phyloP scores from a whole-genome alignment of 2,797 vertebrate genomes.

The Botia kubotai region DNA sequence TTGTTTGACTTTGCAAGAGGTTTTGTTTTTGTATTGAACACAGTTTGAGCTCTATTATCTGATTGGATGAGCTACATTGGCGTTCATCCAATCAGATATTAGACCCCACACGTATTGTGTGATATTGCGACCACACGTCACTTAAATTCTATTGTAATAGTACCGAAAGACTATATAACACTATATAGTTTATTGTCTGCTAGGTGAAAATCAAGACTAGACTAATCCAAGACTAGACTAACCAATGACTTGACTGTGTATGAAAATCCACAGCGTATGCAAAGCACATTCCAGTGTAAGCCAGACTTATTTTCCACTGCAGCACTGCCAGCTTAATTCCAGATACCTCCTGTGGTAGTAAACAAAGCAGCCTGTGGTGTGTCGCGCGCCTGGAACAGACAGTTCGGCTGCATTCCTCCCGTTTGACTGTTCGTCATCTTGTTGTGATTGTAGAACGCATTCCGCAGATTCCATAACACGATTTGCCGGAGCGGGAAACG shows the following conservation, averaged over 20 bases:
- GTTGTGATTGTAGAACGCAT: conserved; percentile 48
- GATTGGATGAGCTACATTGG: no score
- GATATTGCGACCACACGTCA: no score
- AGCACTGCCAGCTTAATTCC: conserved; percentile 17
- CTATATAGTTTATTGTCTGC: not conserved
- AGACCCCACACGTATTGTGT: no score
- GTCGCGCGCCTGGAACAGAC: conserved; percentile 21
- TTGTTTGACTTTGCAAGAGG: no score
- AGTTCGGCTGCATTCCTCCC: conserved; percentile 18
- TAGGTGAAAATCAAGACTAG: not conserved
- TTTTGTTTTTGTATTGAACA: no score
- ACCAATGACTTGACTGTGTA: conserved; percentile 7
- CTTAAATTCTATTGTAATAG: no score
- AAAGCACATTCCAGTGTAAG: conserved; percentile 42
- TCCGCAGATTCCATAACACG: conserved; percentile 43
- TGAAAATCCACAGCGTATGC: conserved; percentile 48
- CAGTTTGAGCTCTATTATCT: no score
- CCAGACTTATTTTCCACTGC: conserved; percentile 6
- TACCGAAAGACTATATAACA: no score
- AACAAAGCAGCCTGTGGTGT: conserved; percentile 25
- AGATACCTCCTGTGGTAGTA: conserved; percentile 28
- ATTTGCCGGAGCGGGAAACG: conserved; percentile 22
- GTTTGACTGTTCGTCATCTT: conserved; percentile 30
- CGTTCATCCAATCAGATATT: no score
- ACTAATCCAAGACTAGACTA: not conserved